Conservation (phyloP, 2,888 invertebrate genomes). For the Chloroclysta siterata region DNA sequence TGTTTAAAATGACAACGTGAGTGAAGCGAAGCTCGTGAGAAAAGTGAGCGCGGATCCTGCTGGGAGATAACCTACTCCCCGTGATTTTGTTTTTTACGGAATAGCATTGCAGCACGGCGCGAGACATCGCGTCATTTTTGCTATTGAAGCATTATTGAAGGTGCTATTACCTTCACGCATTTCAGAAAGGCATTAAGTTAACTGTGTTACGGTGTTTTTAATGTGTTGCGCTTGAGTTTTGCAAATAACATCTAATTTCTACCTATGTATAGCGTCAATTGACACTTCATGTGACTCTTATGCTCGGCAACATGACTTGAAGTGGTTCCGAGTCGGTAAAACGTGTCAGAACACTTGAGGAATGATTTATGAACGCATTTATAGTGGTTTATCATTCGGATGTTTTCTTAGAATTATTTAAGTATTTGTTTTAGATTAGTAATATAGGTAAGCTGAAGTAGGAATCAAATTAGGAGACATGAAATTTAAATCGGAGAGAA, state of each 20-base stretch:
- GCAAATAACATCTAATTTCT: neutral
- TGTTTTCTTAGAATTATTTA: slow-evolving; percentile 11
- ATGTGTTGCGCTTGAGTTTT: neutral
- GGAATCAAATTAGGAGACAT: too few species aligned
- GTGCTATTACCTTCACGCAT: neutral
- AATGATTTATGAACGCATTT: slow-evolving; percentile 10
- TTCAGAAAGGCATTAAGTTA: neutral
- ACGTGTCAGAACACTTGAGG: slow-evolving; percentile 1
- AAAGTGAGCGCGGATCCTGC: too few species aligned
- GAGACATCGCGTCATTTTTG: too few species aligned
- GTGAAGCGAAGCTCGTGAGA: too few species aligned
- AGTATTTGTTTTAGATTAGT: too few species aligned
- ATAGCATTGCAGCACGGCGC: too few species aligned
- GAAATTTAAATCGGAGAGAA: too few species aligned
- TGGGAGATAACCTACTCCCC: too few species aligned
- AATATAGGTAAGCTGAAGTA: too few species aligned
- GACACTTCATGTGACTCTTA: slow-evolving; percentile 34
- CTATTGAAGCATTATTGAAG: neutral
- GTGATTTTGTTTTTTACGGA: too few species aligned
- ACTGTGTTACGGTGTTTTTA: neutral
- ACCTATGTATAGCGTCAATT: slow-evolving; percentile 40
- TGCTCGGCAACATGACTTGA: slow-evolving; percentile 12
- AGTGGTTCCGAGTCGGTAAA: slow-evolving; percentile 7
- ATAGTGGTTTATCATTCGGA: neutral
- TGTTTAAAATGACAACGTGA: too few species aligned